phyloP scores from a whole-genome alignment of 1,140 invertebrate species.

The Tribolium castaneum region DNA sequence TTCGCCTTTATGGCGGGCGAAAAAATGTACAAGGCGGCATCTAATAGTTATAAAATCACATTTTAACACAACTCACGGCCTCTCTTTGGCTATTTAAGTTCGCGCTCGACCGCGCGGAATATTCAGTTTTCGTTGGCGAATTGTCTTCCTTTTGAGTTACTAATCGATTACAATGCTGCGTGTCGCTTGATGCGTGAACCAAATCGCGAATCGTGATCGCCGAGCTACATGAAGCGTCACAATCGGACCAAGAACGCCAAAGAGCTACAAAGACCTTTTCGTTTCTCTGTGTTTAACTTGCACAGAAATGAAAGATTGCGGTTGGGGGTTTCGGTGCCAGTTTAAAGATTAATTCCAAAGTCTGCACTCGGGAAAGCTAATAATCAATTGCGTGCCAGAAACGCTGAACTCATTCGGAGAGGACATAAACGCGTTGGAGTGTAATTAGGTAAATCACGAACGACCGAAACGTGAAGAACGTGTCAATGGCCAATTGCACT shows the following conservation, averaged over 20 bases:
- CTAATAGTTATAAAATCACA: slow-evolving; percentile 48
- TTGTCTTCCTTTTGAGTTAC: slow-evolving; percentile 45
- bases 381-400: neutral
- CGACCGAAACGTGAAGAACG: neutral
- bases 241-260: slow-evolving; percentile 35
- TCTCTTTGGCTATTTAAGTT: slow-evolving; percentile 51
- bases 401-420: neutral
- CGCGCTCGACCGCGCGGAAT: slow-evolving; percentile 50
- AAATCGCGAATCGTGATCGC: slow-evolving; percentile 51
- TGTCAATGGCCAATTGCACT: neutral
- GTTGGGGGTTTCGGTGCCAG: neutral
- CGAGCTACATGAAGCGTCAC: slow-evolving; percentile 45
- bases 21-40: slow-evolving; percentile 59
- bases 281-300: neutral
- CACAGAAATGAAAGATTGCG: neutral
- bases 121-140: slow-evolving; percentile 50
- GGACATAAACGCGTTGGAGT: neutral
- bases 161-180: slow-evolving; percentile 50
- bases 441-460: neutral
- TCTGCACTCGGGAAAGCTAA: neutral
- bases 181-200: slow-evolving; percentile 51
- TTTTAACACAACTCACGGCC: slow-evolving; percentile 48
- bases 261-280: slow-evolving; percentile 24
- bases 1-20: slow-evolving; percentile 6
- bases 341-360: neutral